Evolutionary conservation across 2,888 invertebrate genomes (phyloP).

Genomic region (Drosophila emarginata): DNA sequence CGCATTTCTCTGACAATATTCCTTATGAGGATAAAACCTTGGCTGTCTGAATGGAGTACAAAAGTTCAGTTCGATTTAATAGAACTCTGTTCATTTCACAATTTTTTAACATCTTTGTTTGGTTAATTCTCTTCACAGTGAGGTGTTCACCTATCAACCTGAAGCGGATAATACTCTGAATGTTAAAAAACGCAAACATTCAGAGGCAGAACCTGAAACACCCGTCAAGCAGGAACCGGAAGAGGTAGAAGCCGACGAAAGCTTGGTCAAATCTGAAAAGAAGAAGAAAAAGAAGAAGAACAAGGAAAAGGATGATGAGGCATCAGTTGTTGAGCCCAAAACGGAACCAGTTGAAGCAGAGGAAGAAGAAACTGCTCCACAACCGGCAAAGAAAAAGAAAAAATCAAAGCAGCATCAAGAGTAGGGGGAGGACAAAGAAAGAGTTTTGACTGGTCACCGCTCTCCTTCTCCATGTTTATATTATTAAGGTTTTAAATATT

Average conservation of each 20-base stretch:
- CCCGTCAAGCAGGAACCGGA: constrained; percentile 54
- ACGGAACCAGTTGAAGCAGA: constrained; percentile 22
- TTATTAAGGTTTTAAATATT: constrained; percentile 26
- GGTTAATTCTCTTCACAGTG: constrained; percentile 82
- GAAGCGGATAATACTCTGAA: constrained; percentile 92
- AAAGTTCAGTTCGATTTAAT: not conserved
- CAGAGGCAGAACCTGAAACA: constrained; percentile 80
- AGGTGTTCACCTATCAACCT: constrained; percentile 90
- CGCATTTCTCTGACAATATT: constrained; percentile 75
- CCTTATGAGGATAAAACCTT: constrained; percentile 77
- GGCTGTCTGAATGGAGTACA: constrained; percentile 76
- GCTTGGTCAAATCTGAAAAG: constrained; percentile 63
- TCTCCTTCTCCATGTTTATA: constrained; percentile 14
- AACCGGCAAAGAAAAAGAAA: constrained; percentile 51
- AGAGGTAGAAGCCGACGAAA: constrained; percentile 29
- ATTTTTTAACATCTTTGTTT: not conserved
- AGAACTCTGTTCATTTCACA: not conserved
- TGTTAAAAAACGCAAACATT: constrained; percentile 83
- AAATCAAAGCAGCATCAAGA: constrained; percentile 44
- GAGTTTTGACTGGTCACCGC: not conserved
- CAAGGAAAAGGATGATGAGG: constrained; percentile 72
- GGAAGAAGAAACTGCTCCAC: constrained; percentile 28
- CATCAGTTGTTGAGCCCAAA: constrained; percentile 40
- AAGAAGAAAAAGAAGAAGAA: constrained; percentile 80
- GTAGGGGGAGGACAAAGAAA: not conserved